Conservation (phyloP, 2,797 vertebrate genomes). For the Mico argentatus region DNA sequence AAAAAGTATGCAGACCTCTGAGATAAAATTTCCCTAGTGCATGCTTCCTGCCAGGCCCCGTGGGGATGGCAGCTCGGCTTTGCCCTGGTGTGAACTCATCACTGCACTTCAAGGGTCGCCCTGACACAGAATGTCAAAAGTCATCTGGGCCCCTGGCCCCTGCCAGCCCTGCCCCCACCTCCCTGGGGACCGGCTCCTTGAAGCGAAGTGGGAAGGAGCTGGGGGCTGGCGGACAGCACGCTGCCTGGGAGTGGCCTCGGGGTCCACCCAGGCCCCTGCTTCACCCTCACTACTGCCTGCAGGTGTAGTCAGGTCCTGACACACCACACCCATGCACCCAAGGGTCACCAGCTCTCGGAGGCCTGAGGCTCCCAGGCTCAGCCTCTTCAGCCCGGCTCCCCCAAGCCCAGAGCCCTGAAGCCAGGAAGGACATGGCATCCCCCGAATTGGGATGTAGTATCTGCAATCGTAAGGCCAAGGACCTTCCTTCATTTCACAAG, state of each 20-base stretch:
- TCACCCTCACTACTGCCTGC: fast-evolving
- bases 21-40: neutral
- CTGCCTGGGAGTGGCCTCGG: neutral
- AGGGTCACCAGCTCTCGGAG: neutral
- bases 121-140: neutral
- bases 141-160: neutral
- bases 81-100: neutral
- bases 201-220: fast-evolving
- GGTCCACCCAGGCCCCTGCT: neutral
- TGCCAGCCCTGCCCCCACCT: neutral
- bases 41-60: too few relatives aligned
- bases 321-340: fast-evolving
- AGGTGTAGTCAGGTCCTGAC: neutral
- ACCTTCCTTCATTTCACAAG: fast-evolving
- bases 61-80: neutral
- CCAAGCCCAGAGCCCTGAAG: neutral
- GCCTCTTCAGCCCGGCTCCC: neutral
- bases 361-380: neutral
- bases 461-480: fast-evolving
- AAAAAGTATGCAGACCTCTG: fast-evolving
- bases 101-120: neutral
- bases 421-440: fast-evolving
- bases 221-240: neutral
- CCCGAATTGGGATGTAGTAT: fast-evolving
- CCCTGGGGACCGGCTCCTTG: neutral